Base-by-base conservation (phyloP, 2,797 vertebrate species). In the Gymnopithys bicolor region DNA sequence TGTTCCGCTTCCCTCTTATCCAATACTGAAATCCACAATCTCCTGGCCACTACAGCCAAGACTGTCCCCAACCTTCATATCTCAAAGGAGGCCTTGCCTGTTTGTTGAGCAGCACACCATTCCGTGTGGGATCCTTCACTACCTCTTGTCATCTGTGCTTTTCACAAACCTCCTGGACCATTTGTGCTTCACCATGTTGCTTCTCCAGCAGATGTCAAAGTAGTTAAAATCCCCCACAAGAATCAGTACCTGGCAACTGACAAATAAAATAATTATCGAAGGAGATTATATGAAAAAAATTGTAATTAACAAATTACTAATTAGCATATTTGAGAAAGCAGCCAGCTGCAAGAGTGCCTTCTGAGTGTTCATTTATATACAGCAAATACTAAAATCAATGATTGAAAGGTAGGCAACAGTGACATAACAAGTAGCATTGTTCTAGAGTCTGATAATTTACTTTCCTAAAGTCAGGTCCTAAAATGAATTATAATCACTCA, bases 251-350 rank as follows among this genome's bases (percentile, higher is more conserved):
- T 32, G 35, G 41, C 11, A 88, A 84, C 10, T 25, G 33, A 84
- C 49, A 22, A n/a, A 74, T n/a, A 83, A 87, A 89, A 84, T 80
- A 63, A 43, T 43, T 59, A 76, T 14, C 59, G 41, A 63, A 79
- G 24, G 30, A 63, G 9, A 80, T 27, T 13, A 60, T 21, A 48
- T 11, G 5, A 63, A 59, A 85, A 85, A 55, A 70, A 59, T 15
- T 28, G 15, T 28, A 70, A 75, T 25, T 33, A 12, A 52, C 58
- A 71, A 73, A 62, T 9, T 25, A 25, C n/a, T 62, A 84, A 85
- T 41, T 73, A 62, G 10, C 14, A 63, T 16, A 85, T 63, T 77
- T 69, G 55, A 66, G 66, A 79, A 68, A 74, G 39, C 23, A 82
- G 18, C 2, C 7, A 53, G 11, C 39, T 89, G 41, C 18, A 89